Conservation (phyloP, 2,113 vertebrate genomes). For the Strix uralensis region DNA sequence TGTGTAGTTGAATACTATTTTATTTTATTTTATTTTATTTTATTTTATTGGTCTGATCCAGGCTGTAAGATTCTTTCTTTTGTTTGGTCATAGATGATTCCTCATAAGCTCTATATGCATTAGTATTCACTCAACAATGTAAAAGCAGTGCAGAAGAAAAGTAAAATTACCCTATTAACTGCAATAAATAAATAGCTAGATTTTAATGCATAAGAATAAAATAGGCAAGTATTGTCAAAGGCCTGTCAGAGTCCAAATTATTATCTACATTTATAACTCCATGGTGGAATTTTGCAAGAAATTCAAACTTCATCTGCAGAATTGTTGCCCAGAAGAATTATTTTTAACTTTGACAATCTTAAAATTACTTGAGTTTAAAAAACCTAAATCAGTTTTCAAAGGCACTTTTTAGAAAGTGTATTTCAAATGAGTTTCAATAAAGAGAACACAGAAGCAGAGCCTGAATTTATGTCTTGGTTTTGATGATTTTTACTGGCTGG, state of each 20-base stretch:
- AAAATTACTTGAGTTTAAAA: not conserved
- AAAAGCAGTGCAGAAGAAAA: not conserved
- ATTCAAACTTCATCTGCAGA: not conserved
- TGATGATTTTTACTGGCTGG: not conserved
- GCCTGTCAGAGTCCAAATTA: not conserved
- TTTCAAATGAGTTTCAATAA: not conserved
- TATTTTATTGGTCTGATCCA: not conserved
- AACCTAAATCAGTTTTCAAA: not conserved
- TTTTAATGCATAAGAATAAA: not conserved
- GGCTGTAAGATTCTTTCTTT: not conserved
- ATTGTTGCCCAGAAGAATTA: not conserved
- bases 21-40: not conserved
- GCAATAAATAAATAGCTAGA: not conserved
- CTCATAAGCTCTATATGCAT: not conserved
- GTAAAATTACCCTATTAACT: not conserved
- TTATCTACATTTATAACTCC: not conserved
- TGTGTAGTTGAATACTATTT: not conserved
- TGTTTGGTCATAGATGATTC: not conserved
- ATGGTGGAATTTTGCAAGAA: not conserved
- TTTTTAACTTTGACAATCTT: not conserved
- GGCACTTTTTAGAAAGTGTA: not conserved
- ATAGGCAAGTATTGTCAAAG: not conserved
- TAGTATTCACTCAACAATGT: not conserved
- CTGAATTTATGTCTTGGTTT: not conserved
- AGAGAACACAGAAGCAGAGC: not conserved